Conservation (phyloP, 2,888 invertebrate genomes). For the Dicyrtoma fusca region DNA sequence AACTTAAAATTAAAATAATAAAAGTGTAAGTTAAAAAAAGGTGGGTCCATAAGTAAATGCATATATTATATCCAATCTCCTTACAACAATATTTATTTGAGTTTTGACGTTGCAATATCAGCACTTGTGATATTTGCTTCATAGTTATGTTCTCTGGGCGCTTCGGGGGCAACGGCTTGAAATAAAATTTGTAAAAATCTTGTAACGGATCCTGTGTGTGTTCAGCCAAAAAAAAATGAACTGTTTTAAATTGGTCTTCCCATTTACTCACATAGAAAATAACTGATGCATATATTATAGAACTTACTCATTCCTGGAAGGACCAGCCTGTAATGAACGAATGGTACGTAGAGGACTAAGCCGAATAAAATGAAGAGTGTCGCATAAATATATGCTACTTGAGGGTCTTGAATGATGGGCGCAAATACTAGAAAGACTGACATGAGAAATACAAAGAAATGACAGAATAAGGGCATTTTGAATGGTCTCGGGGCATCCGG, state of each 20-base stretch:
- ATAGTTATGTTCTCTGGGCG: background rate
- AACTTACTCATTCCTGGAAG: conserved; percentile 57
- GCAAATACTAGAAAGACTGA: conserved; percentile 61
- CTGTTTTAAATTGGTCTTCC: too few relatives aligned
- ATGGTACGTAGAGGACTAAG: conserved; percentile 61
- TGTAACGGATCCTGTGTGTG: conserved; percentile 17
- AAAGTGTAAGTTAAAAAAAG: too few relatives aligned
- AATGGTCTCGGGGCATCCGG: conserved; percentile 59
- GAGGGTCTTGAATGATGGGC: conserved; percentile 61
- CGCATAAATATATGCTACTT: conserved; percentile 61
- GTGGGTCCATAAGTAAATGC: too few relatives aligned
- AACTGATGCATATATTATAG: too few relatives aligned
- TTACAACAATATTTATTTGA: too few relatives aligned
- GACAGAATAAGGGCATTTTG: too few relatives aligned
- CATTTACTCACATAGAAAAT: too few relatives aligned
- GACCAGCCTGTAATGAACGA: conserved; percentile 59
- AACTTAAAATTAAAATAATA: too few relatives aligned
- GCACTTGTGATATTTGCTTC: background rate
- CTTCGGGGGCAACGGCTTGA: conserved; percentile 27
- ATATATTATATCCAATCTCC: too few relatives aligned
- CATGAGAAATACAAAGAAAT: too few relatives aligned
- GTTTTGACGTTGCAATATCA: background rate
- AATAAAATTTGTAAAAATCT: conserved; percentile 32
- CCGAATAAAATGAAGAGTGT: conserved; percentile 60
- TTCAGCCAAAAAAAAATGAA: too few relatives aligned